Percentiles rank a stretch among this genome's conserved stretches.
phyloP scores from a whole-genome alignment of 2,888 invertebrate genomes.

The Adineta ricciae region DNA sequence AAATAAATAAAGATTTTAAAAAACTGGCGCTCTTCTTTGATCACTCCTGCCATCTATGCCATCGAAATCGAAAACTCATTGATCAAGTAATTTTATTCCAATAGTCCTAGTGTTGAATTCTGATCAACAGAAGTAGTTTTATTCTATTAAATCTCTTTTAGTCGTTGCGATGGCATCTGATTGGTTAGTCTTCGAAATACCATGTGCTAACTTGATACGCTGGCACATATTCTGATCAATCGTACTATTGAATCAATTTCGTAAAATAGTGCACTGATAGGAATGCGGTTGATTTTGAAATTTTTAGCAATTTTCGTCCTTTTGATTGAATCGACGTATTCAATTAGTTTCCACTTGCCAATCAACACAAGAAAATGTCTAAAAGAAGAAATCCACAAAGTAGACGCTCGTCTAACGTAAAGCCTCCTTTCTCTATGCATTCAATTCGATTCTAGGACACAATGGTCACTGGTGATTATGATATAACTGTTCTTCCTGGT shows the following conservation, averaged over 20 bases:
- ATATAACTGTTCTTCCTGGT: constrained; percentile 61
- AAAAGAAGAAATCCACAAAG: constrained; percentile 83
- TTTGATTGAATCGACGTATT: background rate
- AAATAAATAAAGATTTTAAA: background rate
- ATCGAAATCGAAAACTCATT: too few species aligned
- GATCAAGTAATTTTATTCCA: too few species aligned
- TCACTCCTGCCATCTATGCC: too few species aligned
- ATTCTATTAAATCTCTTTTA: too few species aligned
- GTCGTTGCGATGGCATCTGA: too few species aligned
- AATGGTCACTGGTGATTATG: constrained; percentile 85
- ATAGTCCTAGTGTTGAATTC: too few species aligned
- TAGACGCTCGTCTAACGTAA: background rate
- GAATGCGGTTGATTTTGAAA: background rate
- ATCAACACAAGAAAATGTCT: constrained; percentile 63
- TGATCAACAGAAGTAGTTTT: too few species aligned
- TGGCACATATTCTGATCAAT: background rate
- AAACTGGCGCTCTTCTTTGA: background rate
- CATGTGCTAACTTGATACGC: background rate
- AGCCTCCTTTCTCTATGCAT: background rate
- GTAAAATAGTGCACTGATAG: background rate
- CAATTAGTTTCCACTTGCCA: constrained; percentile 23
- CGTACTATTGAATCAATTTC: background rate
- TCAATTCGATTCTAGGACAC: constrained; percentile 58
- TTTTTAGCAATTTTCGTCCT: background rate
- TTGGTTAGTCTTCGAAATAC: background rate